Evolutionary conservation across 2,888 invertebrate species (phyloP).

Genomic region (Harpagoxenus sublaevis): DNA sequence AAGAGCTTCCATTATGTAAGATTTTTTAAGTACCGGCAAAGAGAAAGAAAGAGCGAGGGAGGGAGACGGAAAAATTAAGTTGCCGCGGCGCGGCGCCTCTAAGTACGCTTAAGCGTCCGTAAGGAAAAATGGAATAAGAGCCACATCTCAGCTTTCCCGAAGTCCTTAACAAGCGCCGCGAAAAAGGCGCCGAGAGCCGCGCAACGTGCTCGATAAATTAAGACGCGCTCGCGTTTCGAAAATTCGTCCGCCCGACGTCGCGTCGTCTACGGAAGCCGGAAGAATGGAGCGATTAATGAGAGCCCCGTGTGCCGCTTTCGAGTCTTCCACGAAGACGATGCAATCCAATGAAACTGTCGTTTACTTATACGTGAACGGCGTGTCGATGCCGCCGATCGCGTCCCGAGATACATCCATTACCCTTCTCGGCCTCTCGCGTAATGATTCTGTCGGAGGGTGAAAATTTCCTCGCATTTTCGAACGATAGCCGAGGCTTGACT

Average conservation of each 20-base stretch:
- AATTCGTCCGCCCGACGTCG: constrained; percentile 73
- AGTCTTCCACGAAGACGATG: constrained; percentile 45
- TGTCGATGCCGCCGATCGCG: constrained; percentile 63
- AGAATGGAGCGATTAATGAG: constrained; percentile 81
- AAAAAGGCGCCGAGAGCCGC: constrained; percentile 49
- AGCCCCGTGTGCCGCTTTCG: constrained; percentile 49
- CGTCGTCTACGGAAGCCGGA: constrained; percentile 71
- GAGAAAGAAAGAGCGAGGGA: background rate
- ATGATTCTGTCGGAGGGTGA: background rate
- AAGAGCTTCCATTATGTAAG: constrained; percentile 56
- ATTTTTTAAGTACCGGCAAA: constrained; percentile 52
- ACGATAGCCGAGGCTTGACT: background rate
- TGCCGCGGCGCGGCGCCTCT: constrained; percentile 26
- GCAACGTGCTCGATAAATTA: constrained; percentile 63
- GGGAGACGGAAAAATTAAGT: constrained; percentile 38
- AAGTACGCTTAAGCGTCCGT: constrained; percentile 45
- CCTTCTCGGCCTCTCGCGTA: constrained; percentile 12
- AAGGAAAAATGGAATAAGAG: constrained; percentile 55
- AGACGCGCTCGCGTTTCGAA: constrained; percentile 67
- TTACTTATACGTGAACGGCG: constrained; percentile 78
- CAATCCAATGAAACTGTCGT: constrained; percentile 81
- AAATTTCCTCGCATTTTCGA: background rate
- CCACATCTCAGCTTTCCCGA: constrained; percentile 64
- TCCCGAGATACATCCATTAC: constrained; percentile 52
- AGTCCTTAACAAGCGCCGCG: constrained; percentile 33